A percentile compares a stretch with the other conserved stretches of the same genome.
These are phyloP conservation scores for Cephonodes hylas DNA, from an alignment of 2,888 invertebrate species.

Conservation along the genomic window DNA sequence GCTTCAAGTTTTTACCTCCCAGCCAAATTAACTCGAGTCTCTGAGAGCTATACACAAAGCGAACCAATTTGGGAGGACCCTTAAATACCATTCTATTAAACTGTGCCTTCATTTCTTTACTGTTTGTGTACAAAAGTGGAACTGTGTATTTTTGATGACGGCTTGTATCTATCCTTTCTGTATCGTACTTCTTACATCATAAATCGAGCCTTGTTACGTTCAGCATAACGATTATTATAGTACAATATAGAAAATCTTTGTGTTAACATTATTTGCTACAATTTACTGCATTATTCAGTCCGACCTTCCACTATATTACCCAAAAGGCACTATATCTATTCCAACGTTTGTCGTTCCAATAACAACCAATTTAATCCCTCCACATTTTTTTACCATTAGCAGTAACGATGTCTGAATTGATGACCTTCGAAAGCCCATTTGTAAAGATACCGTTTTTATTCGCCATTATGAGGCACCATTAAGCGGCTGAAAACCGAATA, in stretches of 20 bases:
- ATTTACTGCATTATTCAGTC: neutral
- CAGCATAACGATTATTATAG: no score
- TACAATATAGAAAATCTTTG: no score
- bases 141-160: neutral
- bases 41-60: neutral
- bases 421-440: neutral
- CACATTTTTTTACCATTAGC: neutral
- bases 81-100: neutral
- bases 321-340: neutral
- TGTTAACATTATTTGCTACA: neutral
- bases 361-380: neutral
- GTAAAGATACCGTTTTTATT: slow-evolving; percentile 1
- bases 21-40: neutral
- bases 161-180: no score
- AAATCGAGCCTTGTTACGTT: no score
- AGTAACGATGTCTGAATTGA: neutral
- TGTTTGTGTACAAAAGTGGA: neutral
- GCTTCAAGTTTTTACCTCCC: neutral
- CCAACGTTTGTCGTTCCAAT: neutral
- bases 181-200: no score
- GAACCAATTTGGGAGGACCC: neutral
- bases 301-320: neutral
- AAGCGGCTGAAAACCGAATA: neutral
- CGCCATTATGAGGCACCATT: neutral
- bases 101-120: neutral